Evolutionary conservation across 2,888 invertebrate species (phyloP).

Genomic region (Archips xylosteana): DNA sequence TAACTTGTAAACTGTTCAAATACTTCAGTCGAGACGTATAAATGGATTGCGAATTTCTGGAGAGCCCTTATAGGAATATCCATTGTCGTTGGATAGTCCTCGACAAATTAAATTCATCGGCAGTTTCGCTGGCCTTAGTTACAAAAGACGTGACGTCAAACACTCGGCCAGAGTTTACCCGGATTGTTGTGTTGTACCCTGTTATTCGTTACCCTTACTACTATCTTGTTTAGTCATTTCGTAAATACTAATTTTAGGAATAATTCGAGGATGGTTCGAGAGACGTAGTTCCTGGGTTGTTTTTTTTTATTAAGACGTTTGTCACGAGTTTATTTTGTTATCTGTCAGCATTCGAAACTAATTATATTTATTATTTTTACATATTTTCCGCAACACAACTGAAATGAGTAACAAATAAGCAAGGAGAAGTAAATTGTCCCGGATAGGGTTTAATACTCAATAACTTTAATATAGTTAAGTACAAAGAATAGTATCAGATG

Average conservation of each 20-base stretch:
- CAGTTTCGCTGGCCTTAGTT: slow-evolving; percentile 48
- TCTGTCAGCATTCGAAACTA: no score
- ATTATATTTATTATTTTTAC: no score
- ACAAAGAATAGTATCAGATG: no score
- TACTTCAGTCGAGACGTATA: slow-evolving; percentile 26
- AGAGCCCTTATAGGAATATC: slow-evolving; percentile 17
- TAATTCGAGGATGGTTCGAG: neutral
- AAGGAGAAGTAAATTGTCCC: no score
- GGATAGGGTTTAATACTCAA: no score
- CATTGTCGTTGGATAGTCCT: slow-evolving; percentile 41
- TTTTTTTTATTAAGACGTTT: no score
- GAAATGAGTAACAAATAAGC: no score
- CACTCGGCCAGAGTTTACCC: slow-evolving; percentile 62
- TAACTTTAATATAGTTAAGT: no score
- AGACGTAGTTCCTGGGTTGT: no score
- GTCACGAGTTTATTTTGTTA: no score
- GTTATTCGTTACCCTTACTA: slow-evolving; percentile 56
- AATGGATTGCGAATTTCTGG: slow-evolving; percentile 35
- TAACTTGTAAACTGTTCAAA: slow-evolving; percentile 6
- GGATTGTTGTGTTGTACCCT: slow-evolving; percentile 65
- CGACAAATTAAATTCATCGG: slow-evolving; percentile 43
- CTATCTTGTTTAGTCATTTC: neutral
- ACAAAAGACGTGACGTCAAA: slow-evolving; percentile 59
- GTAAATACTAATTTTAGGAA: neutral
- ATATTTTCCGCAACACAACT: no score